Evolutionary conservation across 2,797 vertebrate species (phyloP).

Genomic region (Tarsius wallacei): DNA sequence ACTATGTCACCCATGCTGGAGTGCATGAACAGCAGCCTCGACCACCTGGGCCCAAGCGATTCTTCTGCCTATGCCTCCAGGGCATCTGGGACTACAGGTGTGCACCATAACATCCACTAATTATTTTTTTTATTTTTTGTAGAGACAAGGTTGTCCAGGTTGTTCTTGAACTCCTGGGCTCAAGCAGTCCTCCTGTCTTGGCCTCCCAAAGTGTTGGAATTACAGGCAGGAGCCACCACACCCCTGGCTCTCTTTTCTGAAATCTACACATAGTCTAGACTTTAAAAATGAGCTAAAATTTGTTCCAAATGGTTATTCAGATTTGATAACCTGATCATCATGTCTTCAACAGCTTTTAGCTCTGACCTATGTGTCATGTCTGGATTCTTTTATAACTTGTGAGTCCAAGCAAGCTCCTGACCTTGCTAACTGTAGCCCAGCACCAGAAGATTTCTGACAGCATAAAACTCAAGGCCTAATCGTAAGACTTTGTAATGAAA

Average conservation of each 20-base stretch:
- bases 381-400: slow-evolving; percentile 67
- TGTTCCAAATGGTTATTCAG: slow-evolving; percentile 61
- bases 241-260: slow-evolving; percentile 64
- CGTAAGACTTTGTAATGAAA: slow-evolving; percentile 78
- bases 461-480: slow-evolving; percentile 70
- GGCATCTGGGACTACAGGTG: no score
- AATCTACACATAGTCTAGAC: slow-evolving; percentile 36
- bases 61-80: no score
- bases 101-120: no score
- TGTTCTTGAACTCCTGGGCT: no score
- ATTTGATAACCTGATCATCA: slow-evolving; percentile 22
- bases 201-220: no score
- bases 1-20: no score
- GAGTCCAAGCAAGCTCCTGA: slow-evolving; percentile 77
- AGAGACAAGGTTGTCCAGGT: no score
- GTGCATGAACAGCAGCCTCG: no score
- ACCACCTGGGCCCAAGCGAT: no score
- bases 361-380: slow-evolving; percentile 69
- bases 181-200: no score
- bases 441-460: slow-evolving; percentile 64
- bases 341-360: background rate
- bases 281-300: slow-evolving; percentile 44
- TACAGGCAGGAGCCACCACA: background rate
- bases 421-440: slow-evolving; percentile 56
- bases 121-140: no score